Evolutionary conservation across 2,113 vertebrate genomes (phyloP), one percentile per base, ranked within the genome.

Genomic region (Chaenocephalus aceratus): DNA sequence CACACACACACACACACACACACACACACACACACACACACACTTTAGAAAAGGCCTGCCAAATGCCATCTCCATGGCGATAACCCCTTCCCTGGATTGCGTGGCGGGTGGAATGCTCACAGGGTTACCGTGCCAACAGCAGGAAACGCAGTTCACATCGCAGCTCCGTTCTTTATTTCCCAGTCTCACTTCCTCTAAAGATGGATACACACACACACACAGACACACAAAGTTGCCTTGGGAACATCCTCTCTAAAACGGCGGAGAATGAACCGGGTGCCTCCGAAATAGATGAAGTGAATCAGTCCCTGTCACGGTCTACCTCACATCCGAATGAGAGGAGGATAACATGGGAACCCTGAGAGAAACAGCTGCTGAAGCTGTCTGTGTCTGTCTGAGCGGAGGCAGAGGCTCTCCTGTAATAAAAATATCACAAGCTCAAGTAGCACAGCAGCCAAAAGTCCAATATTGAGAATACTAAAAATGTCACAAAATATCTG

Each of bases 51-150:
- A 67, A 77, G 70, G 66, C 85, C 79, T 89, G 88, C 85, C 91
- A 93, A 93, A 93, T 93, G 92, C 90, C 83, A 91, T 94, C 92
- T 79, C 92, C 90, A 92, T 92, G 90, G 94, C 13, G 46, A 93
- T 91, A 91, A 93, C 90, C 90, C 91, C 92, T 93, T 91, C 91
- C 94, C 92, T 93, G 92, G 93, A 92, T 83, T 83, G 91, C 84
- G 80, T 77, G 71, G 79, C 36, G 71, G 72, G 87, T 77, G 86
- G 86, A 91, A 91, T 91, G 86, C 84, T 90, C 87, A 71, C 86
- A 86, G 75, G 79, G 79, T 82, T 81, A 73, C 74, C 16, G 83
- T 85, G 91, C 88, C 91, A 91, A 80, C 86, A 82, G 83, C 77
- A 84, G 91, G 90, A 92, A 93, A 82, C 53, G 52, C 72, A 67